A percentile compares a stretch with the other conserved stretches of the same genome.
Evolutionary conservation across 2,113 vertebrate species (phyloP).

Genomic region (Petaurus breviceps): DNA sequence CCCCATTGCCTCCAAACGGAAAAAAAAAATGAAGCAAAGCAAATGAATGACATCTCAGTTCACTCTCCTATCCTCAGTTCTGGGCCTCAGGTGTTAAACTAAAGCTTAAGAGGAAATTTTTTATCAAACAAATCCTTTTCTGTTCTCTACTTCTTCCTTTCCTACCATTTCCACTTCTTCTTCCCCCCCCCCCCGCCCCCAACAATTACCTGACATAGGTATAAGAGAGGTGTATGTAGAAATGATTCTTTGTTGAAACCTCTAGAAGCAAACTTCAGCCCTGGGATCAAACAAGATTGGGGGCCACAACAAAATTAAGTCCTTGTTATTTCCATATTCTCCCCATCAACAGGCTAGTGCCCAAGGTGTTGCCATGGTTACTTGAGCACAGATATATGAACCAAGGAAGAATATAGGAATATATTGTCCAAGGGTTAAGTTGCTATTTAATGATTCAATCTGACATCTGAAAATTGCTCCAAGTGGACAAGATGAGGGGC

Average conservation of each 20-base stretch:
- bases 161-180: neutral
- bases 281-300: constrained; percentile 71
- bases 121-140: neutral
- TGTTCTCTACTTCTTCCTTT: neutral
- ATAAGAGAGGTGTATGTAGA: constrained; percentile 56
- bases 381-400: neutral
- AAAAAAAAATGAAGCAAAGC: no score
- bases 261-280: neutral
- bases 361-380: constrained; percentile 71
- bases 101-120: neutral
- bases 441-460: constrained; percentile 76
- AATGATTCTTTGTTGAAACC: constrained; percentile 51
- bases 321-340: constrained; percentile 48
- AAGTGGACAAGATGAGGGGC: constrained; percentile 32
- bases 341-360: constrained; percentile 67
- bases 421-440: constrained; percentile 62
- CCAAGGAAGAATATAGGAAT: constrained; percentile 35
- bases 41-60: neutral
- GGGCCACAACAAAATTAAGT: constrained; percentile 71
- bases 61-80: neutral
- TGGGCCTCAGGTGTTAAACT: neutral
- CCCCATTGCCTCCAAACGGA: neutral
- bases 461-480: constrained; percentile 64
- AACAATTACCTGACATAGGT: constrained; percentile 35
- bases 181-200: neutral